Percentiles rank a stretch among this genome's conserved stretches.
Conservation (phyloP, 2,113 vertebrate genomes). For the Anguilla japonica region DNA sequence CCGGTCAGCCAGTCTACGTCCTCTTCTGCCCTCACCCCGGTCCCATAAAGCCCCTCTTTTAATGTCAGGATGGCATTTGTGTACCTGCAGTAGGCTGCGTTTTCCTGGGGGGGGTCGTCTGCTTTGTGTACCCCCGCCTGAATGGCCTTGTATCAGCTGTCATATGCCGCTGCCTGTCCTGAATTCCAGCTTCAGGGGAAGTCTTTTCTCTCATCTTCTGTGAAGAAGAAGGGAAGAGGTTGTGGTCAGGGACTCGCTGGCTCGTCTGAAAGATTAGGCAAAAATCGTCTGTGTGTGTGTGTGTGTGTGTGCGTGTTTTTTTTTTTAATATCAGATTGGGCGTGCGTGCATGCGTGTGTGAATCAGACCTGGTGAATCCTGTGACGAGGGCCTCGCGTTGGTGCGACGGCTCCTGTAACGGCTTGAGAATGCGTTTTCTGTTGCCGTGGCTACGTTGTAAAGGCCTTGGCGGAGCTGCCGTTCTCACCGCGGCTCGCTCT, state of each 20-base stretch:
- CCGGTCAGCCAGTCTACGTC: not conserved
- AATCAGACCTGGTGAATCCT: not conserved
- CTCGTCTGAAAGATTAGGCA: not conserved
- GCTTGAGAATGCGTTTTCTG: not conserved
- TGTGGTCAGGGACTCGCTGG: not conserved
- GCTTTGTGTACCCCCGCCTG: not conserved
- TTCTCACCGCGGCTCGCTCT: not conserved
- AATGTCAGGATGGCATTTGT: slow-evolving; percentile 38
- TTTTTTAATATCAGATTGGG: not conserved
- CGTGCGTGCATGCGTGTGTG: not conserved
- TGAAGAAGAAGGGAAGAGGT: not conserved
- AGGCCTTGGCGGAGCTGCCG: not conserved
- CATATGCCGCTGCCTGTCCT: not conserved
- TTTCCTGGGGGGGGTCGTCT: not conserved
- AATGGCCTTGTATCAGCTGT: not conserved
- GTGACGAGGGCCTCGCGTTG: no score
- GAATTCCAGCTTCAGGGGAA: not conserved
- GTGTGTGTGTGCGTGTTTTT: not conserved
- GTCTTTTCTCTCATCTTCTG: not conserved
- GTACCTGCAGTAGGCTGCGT: not conserved
- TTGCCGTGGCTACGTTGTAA: not conserved
- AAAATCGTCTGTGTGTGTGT: not conserved
- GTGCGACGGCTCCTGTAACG: not conserved
- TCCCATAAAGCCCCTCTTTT: not conserved
- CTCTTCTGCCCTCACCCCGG: not conserved